A percentile compares a stretch with the other conserved stretches of the same genome.
Conservation (phyloP, 1,140 invertebrate genomes). For the Andricus grossulariae region DNA sequence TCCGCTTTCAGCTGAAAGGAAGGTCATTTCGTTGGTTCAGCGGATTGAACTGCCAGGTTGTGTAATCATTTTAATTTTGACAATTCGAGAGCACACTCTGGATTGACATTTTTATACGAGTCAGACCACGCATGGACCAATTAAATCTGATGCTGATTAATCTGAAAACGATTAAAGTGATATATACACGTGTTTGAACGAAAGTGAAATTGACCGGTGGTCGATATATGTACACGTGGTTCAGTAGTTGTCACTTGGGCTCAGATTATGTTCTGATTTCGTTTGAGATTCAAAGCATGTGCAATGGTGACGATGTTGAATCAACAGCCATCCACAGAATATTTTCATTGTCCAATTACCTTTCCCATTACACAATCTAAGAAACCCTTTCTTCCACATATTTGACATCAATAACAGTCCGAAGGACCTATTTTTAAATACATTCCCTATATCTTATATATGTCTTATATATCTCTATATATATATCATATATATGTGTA, state of each 20-base stretch:
- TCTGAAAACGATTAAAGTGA: background rate
- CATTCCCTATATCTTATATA: background rate
- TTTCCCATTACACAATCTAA: background rate
- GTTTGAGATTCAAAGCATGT: background rate
- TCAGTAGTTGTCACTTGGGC: background rate
- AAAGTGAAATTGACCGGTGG: slow-evolving; percentile 1
- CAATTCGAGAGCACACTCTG: slow-evolving; percentile 2
- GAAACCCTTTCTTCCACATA: background rate
- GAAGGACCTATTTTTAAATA: slow-evolving; percentile 2
- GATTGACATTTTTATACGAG: background rate
- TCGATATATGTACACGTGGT: background rate
- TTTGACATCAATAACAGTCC: background rate
- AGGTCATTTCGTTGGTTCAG: background rate
- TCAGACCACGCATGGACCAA: background rate
- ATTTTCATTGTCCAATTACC: background rate
- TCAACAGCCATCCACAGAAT: background rate
- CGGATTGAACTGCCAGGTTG: slow-evolving; percentile 4
- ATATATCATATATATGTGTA: no score
- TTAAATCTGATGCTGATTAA: background rate
- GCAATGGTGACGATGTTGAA: background rate
- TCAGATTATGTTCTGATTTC: slow-evolving; percentile 4
- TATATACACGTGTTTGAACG: background rate
- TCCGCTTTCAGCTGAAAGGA: background rate
- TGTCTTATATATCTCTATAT: no score
- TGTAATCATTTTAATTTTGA: slow-evolving; percentile 1